phyloP scores from a whole-genome alignment of 2,113 vertebrate species.

The Hydrolagus affinis region DNA sequence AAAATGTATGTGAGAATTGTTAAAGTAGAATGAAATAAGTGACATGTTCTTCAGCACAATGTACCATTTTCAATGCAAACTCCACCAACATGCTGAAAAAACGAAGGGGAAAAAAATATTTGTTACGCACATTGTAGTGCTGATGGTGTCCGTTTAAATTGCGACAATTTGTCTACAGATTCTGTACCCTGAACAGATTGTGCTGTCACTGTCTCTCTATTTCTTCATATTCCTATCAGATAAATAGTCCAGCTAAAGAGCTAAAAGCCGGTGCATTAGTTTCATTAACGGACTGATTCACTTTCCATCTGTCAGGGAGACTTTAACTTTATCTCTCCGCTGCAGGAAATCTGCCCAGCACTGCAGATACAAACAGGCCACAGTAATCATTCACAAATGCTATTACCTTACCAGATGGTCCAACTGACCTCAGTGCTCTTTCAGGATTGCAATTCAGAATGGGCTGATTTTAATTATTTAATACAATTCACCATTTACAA shows the following conservation, averaged over 20 bases:
- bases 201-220: neutral
- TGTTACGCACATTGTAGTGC: neutral
- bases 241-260: conserved; percentile 22
- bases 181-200: neutral
- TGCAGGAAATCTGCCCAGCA: conserved; percentile 28
- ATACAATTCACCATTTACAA: neutral
- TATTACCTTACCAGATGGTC: conserved; percentile 31
- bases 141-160: neutral
- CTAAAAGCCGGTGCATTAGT: conserved; percentile 10
- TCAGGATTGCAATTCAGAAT: conserved; percentile 18
- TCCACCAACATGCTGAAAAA: too few species aligned
- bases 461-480: conserved; percentile 26
- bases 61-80: too few species aligned
- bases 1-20: too few species aligned
- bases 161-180: neutral
- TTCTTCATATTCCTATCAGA: neutral
- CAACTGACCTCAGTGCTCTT: neutral
- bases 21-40: too few species aligned
- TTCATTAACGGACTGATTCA: conserved; percentile 26
- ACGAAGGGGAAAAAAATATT: neutral
- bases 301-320: conserved; percentile 25
- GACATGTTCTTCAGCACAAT: too few species aligned
- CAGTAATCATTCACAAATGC: conserved; percentile 22
- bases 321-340: conserved; percentile 14
- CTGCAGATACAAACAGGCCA: conserved; percentile 4